A percentile compares a stretch with the other conserved stretches of the same genome.
These are phyloP conservation scores for Oryzias celebensis DNA, from an alignment of 2,113 vertebrate species.

Conservation along the genomic window DNA sequence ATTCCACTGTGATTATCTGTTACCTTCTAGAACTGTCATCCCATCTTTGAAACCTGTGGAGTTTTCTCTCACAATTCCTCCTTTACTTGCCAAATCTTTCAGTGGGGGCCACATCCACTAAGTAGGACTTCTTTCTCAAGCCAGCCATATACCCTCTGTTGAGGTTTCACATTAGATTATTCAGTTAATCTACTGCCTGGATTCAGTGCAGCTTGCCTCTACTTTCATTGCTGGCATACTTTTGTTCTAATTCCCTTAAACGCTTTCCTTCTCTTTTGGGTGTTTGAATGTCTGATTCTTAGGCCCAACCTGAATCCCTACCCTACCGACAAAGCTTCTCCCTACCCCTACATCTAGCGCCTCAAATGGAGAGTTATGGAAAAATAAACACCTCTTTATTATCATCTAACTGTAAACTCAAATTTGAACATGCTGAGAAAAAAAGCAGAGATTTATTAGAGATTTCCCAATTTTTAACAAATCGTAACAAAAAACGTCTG, in stretches of 20 bases:
- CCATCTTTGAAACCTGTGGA: neutral
- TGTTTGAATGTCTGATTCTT: constrained; percentile 2
- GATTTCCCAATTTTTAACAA: no score
- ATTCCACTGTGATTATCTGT: constrained; percentile 4
- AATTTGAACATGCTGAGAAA: no score
- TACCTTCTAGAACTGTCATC: constrained; percentile 4
- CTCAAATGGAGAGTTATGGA: no score
- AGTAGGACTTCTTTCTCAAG: constrained; percentile 11
- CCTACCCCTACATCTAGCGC: no score
- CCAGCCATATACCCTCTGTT: constrained; percentile 24
- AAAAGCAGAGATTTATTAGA: no score
- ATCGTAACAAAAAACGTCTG: no score
- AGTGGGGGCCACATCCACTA: constrained; percentile 9
- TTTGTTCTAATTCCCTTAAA: constrained; percentile 54
- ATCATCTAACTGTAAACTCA: no score
- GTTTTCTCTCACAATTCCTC: neutral
- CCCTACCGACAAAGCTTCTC: no score
- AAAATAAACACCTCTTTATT: no score
- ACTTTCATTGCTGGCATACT: constrained; percentile 50
- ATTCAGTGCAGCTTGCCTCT: constrained; percentile 55
- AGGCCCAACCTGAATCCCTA: no score
- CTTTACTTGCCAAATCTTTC: constrained; percentile 6
- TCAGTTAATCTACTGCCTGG: constrained; percentile 61
- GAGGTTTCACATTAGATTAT: constrained; percentile 54
- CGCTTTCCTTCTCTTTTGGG: constrained; percentile 34